Conservation (phyloP, 1,140 invertebrate species). For the Nomia melanderi region DNA sequence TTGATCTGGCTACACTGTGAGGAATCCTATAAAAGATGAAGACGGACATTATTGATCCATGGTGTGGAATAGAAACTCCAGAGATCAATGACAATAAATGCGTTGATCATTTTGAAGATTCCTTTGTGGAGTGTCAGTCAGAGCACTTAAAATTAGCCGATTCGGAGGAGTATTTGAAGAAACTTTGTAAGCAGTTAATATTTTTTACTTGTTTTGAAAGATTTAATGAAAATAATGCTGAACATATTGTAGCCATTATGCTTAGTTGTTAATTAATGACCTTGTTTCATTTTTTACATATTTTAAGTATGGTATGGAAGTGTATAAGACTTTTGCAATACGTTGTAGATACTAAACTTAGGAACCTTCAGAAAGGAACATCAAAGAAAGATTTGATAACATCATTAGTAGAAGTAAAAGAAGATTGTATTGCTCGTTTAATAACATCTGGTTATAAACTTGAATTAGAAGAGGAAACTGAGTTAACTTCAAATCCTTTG, state of each 20-base stretch:
- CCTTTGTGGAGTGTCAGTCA: conserved; percentile 61
- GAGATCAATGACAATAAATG: conserved; percentile 9
- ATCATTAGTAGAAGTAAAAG: conserved; percentile 76
- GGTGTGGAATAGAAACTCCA: conserved; percentile 44
- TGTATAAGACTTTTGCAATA: neutral
- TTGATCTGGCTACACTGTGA: no score
- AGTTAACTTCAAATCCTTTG: conserved; percentile 76
- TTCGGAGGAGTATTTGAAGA: conserved; percentile 73
- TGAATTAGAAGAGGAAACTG: conserved; percentile 73
- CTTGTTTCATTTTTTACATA: no score
- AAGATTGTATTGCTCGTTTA: conserved; percentile 79
- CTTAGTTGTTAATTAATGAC: no score
- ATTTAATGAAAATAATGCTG: neutral
- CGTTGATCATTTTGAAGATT: conserved; percentile 70
- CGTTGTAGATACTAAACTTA: conserved; percentile 72
- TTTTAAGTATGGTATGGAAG: no score
- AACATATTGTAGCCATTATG: no score
- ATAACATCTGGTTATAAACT: conserved; percentile 71
- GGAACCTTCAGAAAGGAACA: conserved; percentile 72
- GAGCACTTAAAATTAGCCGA: conserved; percentile 66
- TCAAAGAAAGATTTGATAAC: conserved; percentile 77
- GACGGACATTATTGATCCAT: conserved; percentile 68
- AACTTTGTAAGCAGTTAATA: conserved; percentile 68
- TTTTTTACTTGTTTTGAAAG: neutral
- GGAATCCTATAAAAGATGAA: conserved; percentile 72